Evolutionary conservation across 2,888 invertebrate genomes (phyloP).

Genomic region (Actias luna): DNA sequence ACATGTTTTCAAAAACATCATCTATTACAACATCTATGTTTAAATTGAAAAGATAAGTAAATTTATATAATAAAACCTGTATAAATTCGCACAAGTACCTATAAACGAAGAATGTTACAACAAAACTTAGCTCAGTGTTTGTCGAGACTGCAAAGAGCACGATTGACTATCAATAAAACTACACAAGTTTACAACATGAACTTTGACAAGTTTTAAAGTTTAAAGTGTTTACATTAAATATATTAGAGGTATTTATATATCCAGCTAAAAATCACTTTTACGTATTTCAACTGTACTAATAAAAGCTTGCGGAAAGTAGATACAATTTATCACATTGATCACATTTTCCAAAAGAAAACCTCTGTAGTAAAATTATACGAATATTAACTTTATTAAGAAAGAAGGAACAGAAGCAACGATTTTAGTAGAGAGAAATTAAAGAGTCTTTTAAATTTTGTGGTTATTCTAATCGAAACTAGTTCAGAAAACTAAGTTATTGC

Average conservation of each 20-base stretch:
- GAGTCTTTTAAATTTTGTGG: neutral
- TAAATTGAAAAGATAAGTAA: neutral
- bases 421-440: neutral
- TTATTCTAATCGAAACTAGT: neutral
- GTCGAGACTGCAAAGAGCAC: neutral
- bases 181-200: neutral
- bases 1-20: no score
- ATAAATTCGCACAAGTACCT: no score
- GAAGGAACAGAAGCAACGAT: neutral
- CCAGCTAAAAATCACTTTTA: constrained; percentile 83
- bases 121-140: neutral
- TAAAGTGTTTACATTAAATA: constrained; percentile 42
- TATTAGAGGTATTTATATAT: constrained; percentile 82
- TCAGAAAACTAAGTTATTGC: constrained; percentile 1
- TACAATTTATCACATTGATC: constrained; percentile 83
- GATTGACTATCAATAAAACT: neutral
- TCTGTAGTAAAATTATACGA: constrained; percentile 23
- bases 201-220: neutral
- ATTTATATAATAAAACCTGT: no score
- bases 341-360: constrained; percentile 69
- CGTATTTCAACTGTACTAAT: constrained; percentile 78
- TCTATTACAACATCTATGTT: neutral
- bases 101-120: neutral
- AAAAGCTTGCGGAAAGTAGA: constrained; percentile 76
- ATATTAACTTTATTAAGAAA: constrained; percentile 9